Evolutionary conservation across 1,140 invertebrate genomes (phyloP), one percentile per base, ranked within the genome.

Genomic region (Asbolus verrucosus): DNA sequence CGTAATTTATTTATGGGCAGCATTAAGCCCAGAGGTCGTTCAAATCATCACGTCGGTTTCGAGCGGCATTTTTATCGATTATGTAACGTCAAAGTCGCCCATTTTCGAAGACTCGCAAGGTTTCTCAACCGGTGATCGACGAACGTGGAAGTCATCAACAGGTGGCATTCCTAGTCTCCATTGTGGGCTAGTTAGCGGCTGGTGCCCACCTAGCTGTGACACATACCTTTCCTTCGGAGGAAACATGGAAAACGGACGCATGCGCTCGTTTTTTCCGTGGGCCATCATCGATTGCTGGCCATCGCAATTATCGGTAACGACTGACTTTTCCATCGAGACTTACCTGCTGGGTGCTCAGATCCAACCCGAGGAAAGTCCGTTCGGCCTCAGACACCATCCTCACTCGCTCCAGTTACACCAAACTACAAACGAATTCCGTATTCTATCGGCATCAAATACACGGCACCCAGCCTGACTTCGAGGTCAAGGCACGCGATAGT

Each of bases 321-420:
- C 14, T 2, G 16, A 6, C 13, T 8, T 19, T 46, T 18, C n/a
- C 18, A 3, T 6, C 9, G 39, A 65, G n/a, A 73, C 69, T 18
- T 85, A 93, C 92, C 87, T 92, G 91, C 81, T 94, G 92, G 14
- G 91, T 93, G 80, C 91, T 93, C 76, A 92, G 87, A 83, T 94
- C 92, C 63, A 94, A 85, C 62, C 92, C 91, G 69, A 94, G 84
- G 82, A 71, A 77, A 6, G 59, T 62, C 15, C 68, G 27, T n/a
- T 75, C 65, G 16, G 16, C 1, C 15, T 19, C 43, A n/a, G 43
- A 18, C 43, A 50, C 46, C 46, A 54, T 54, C 18, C n/a, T 19
- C 33, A 36, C 33, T 36, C 30, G 18, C 19, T 11, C 19, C 19
- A 24, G n/a, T 54, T 54, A 14, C 18, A 13, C 46, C 19, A 6